Conservation (phyloP, 2,888 invertebrate species). For the Cephus runcator region DNA sequence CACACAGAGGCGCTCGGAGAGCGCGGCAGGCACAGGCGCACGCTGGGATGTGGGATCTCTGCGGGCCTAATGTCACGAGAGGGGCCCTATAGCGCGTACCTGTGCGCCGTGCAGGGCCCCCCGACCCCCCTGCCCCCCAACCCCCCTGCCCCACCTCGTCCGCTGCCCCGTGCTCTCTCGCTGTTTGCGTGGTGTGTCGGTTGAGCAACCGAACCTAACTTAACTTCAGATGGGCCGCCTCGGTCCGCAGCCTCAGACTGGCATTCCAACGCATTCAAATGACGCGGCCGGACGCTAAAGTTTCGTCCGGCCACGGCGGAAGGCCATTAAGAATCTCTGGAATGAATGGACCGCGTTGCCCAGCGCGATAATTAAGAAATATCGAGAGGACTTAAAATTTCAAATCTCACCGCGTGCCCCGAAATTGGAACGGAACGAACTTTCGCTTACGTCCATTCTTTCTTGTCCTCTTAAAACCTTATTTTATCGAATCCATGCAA, state of each 20-base stretch:
- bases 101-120: neutral
- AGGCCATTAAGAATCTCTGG: slow-evolving; percentile 44
- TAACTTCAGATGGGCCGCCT: slow-evolving; percentile 42
- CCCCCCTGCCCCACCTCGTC: neutral
- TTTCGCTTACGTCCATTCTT: neutral
- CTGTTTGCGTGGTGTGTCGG: slow-evolving; percentile 38
- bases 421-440: neutral
- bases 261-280: slow-evolving; percentile 49
- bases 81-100: slow-evolving; percentile 1
- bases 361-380: slow-evolving; percentile 44
- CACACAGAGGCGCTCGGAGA: slow-evolving; percentile 8
- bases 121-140: too few species aligned
- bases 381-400: slow-evolving; percentile 25
- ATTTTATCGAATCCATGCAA: neutral
- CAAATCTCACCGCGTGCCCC: neutral
- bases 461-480: neutral
- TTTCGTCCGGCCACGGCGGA: slow-evolving; percentile 31
- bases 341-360: slow-evolving; percentile 41
- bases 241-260: slow-evolving; percentile 21
- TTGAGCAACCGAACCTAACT: slow-evolving; percentile 43
- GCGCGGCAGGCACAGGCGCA: slow-evolving; percentile 2
- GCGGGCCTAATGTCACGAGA: slow-evolving; percentile 1
- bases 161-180: slow-evolving; percentile 20
- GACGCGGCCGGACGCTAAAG: slow-evolving; percentile 31
- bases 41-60: neutral